Base-by-base conservation (phyloP, 1,140 invertebrate genomes). In the Himalopsyche phryganea region DNA sequence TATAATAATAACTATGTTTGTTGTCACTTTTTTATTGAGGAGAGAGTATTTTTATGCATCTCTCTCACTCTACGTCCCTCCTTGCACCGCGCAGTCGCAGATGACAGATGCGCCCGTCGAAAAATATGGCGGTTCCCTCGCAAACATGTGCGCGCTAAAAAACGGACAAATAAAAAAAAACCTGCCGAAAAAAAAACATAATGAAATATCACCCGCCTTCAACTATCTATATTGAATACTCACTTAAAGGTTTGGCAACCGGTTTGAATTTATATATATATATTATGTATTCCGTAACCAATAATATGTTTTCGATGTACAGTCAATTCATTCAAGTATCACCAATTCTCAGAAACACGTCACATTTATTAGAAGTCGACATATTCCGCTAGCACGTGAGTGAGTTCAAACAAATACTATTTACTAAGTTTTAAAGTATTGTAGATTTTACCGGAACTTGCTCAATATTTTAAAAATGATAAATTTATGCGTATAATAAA, bases 191-290 rank as follows among this genome's bases (percentile, higher is more conserved):
- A 51, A 53, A 46, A 18, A 47, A 33, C 35, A 9, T 42, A 51
- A 52, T 52, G 44, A 59, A 40, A 40, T 52, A 59, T 53, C 42
- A 45, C 32, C 38, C 50, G 57, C 44, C 48, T 59, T 46, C 51
- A 36, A 23, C 50, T 51, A 51, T 51, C 41, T 51, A 42, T 58
- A 59, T 59, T 52, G 57, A 59, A 52, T 20, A 42, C 50, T 51
- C 50, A 41, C 50, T 51, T 51, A 35, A 6, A 45, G 23, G 23
- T 50, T 50, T 50, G 32, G 32, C 32, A 50, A 35, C 48, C 48
- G 17, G 32, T 40, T 38, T 18, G 6, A 11, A 28, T 28, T n/a
- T n/a, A n/a, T 5, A 28, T 28, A 28, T 28, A 5, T 5, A 5
- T 28, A 28, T 28, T 5, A 5, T 28, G 23, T 28, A 28, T 28